Evolutionary conservation across 2,797 vertebrate species (phyloP).

Genomic region (Cuniculus paca): DNA sequence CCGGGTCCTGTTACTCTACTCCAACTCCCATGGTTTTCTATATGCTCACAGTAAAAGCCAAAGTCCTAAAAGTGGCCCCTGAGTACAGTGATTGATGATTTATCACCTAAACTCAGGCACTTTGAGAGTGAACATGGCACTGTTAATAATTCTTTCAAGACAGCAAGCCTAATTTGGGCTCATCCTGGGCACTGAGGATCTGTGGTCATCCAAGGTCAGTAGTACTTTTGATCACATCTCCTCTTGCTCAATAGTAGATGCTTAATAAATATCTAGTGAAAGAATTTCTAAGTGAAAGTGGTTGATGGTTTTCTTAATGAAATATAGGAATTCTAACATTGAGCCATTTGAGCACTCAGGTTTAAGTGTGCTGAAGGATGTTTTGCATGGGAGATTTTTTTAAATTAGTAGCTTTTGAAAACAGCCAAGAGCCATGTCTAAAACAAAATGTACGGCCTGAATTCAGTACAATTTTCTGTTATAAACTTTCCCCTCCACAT

Average conservation of each 20-base stretch:
- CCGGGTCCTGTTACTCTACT: not conserved
- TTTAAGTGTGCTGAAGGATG: not conserved
- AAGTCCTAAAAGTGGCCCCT: not conserved
- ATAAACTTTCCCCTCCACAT: slow-evolving; percentile 64
- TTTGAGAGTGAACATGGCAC: not conserved
- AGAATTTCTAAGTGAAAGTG: not conserved
- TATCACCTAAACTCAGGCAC: not conserved
- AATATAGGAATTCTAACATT: not conserved
- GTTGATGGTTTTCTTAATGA: not conserved
- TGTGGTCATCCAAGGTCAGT: no score
- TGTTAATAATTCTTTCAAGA: not conserved
- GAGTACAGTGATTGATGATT: not conserved
- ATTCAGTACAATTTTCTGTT: slow-evolving; percentile 63
- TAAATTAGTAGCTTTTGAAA: slow-evolving; percentile 71
- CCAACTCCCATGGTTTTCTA: not conserved
- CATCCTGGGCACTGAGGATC: not conserved
- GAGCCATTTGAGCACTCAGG: not conserved
- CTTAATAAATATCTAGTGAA: not conserved
- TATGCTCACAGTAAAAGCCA: not conserved
- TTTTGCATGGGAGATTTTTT: slow-evolving; percentile 68
- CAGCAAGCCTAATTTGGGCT: not conserved
- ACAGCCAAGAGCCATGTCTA: slow-evolving; percentile 61
- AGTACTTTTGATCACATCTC: not conserved
- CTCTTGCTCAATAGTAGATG: not conserved
- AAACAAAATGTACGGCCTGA: slow-evolving; percentile 62